phyloP scores from a whole-genome alignment of 2,113 vertebrate genomes.

The Puma concolor region DNA sequence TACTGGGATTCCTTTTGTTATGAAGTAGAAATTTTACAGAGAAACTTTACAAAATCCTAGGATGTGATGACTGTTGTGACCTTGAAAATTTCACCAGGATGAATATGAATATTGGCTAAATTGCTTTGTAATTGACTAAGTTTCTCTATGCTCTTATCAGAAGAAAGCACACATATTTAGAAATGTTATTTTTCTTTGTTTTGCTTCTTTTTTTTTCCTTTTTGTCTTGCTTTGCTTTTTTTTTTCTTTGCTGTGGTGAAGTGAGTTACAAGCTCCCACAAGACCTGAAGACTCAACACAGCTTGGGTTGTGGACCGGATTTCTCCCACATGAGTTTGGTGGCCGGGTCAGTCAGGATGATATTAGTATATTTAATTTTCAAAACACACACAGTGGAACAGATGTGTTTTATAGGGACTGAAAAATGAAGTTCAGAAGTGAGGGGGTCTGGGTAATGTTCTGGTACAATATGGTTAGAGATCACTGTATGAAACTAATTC shows the following conservation, averaged over 20 bases:
- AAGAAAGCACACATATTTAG: not conserved
- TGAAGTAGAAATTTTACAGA: not conserved
- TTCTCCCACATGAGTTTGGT: conserved; percentile 60
- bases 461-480: conserved; percentile 14
- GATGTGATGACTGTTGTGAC: not conserved
- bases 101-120: not conserved
- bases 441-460: conserved; percentile 65
- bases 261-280: conserved; percentile 7
- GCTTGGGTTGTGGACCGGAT: not conserved
- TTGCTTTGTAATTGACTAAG: not conserved
- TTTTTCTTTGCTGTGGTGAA: not conserved
- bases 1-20: not conserved
- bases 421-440: conserved; percentile 59
- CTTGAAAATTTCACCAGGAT: not conserved
- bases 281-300: conserved; percentile 20
- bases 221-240: not conserved
- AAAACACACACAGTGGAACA: conserved; percentile 66
- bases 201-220: too few species aligned
- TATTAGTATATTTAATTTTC: conserved; percentile 70
- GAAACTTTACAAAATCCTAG: not conserved
- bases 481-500: conserved; percentile 67
- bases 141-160: not conserved
- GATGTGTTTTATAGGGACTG: conserved; percentile 62
- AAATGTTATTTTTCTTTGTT: not conserved
- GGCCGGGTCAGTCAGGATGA: conserved; percentile 35